phyloP scores from a whole-genome alignment of 2,797 vertebrate species.

The Emydoidea blandingii region DNA sequence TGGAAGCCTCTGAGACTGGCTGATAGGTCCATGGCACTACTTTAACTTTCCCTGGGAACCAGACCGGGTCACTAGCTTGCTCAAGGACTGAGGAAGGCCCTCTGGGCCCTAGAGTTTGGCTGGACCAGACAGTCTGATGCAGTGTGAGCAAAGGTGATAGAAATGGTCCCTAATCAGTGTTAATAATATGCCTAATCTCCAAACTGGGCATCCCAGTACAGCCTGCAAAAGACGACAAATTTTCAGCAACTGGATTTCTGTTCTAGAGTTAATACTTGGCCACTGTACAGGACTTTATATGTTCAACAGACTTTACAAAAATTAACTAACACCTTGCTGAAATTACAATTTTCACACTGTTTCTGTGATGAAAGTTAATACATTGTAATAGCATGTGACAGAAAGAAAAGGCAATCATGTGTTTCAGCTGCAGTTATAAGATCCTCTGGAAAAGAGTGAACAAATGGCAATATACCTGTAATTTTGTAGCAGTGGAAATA shows the following conservation, averaged over 20 bases:
- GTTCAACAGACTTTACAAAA: background rate
- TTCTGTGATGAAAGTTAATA: background rate
- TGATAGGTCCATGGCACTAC: background rate
- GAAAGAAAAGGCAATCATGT: background rate
- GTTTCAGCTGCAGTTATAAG: background rate
- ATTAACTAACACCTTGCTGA: background rate
- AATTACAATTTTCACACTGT: background rate
- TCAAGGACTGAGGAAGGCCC: background rate
- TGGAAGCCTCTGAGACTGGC: background rate
- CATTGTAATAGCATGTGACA: fast-evolving
- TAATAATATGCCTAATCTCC: background rate
- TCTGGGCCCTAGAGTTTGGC: background rate
- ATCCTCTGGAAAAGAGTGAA: background rate
- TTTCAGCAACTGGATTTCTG: background rate
- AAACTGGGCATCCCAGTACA: background rate
- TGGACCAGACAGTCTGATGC: background rate
- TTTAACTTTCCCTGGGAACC: background rate
- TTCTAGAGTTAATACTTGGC: background rate
- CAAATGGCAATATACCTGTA: background rate
- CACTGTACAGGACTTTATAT: background rate
- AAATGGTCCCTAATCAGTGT: background rate
- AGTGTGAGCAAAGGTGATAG: background rate
- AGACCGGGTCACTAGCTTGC: background rate
- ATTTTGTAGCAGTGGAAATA: background rate
- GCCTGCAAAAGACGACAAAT: background rate